phyloP scores from a whole-genome alignment of 1,140 invertebrate species.

The Drosophila lowei region DNA sequence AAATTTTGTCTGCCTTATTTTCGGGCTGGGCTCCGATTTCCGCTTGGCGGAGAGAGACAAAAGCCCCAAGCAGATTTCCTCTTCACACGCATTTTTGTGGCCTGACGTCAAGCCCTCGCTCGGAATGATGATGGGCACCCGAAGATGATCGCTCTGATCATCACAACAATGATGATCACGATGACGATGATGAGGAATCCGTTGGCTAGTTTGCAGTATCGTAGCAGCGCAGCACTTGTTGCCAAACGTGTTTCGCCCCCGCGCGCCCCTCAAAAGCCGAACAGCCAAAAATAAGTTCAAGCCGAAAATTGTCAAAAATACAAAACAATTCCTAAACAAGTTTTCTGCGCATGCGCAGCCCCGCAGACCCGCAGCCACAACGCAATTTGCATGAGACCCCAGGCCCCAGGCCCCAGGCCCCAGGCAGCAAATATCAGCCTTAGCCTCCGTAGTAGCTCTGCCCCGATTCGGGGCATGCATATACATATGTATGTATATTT shows the following conservation, averaged over 20 bases:
- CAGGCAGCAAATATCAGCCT: no score
- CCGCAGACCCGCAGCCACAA: slow-evolving; percentile 10
- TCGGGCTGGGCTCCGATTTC: slow-evolving; percentile 47
- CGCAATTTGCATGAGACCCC: slow-evolving; percentile 36
- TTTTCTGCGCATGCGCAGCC: slow-evolving; percentile 48
- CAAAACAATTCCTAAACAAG: slow-evolving; percentile 27
- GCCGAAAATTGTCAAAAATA: slow-evolving; percentile 35
- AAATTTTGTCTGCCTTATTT: slow-evolving; percentile 14
- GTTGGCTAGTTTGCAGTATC: slow-evolving; percentile 27
- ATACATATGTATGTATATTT: no score
- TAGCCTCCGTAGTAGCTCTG: no score
- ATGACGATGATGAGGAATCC: slow-evolving; percentile 15
- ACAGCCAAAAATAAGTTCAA: slow-evolving; percentile 44
- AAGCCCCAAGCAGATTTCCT: slow-evolving; percentile 25
- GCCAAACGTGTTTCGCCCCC: slow-evolving; percentile 67
- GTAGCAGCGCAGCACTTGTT: slow-evolving; percentile 49
- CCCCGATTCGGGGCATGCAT: no score
- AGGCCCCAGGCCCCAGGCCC: no score
- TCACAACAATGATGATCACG: neutral
- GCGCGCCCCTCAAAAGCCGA: neutral
- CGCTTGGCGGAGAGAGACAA: slow-evolving; percentile 34
- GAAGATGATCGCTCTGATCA: no score
- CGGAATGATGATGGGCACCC: no score
- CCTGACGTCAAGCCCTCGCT: slow-evolving; percentile 46
- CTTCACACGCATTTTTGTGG: slow-evolving; percentile 47